A percentile compares a stretch with the other conserved stretches of the same genome.
Evolutionary conservation across 1,140 invertebrate genomes (phyloP).

Genomic region (Choristoneura fumiferana): DNA sequence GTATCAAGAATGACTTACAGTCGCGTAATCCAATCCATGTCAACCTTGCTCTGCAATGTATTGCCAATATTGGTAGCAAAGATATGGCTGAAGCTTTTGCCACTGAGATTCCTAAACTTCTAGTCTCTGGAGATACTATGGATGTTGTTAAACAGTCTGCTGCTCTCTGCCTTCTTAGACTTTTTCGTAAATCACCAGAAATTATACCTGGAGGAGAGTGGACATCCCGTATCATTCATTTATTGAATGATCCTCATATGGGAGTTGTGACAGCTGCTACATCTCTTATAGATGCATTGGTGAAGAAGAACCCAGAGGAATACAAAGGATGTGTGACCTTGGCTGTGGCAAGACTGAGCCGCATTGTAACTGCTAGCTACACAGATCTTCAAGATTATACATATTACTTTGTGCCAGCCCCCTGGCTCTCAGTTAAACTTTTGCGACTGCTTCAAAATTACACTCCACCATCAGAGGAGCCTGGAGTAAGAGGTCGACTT

Average conservation of each 20-base stretch:
- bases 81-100: conserved; percentile 99
- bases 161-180: conserved; percentile 95
- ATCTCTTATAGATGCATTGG: conserved; percentile 98
- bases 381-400: conserved; percentile 99
- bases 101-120: conserved; percentile 97
- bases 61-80: conserved; percentile 99
- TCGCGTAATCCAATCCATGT: conserved; percentile 99
- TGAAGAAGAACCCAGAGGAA: conserved; percentile 99
- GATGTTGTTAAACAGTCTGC: conserved; percentile 99
- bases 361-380: conserved; percentile 98
- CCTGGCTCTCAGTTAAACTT: conserved; percentile 99
- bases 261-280: conserved; percentile 99
- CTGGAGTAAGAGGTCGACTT: conserved; percentile 94
- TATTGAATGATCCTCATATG: conserved; percentile 99
- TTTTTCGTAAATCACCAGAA: conserved; percentile 95
- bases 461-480: conserved; percentile 96
- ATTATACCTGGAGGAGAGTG: conserved; percentile 98
- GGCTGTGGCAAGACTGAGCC: conserved; percentile 96
- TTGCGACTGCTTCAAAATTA: conserved; percentile 98
- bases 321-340: conserved; percentile 99
- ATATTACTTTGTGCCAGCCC: conserved; percentile 99
- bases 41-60: conserved; percentile 99
- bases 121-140: conserved; percentile 99
- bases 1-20: conserved; percentile 98
- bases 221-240: conserved; percentile 98